Base-by-base conservation (phyloP, 2,888 invertebrate genomes). In the Chouioia cunea region DNA sequence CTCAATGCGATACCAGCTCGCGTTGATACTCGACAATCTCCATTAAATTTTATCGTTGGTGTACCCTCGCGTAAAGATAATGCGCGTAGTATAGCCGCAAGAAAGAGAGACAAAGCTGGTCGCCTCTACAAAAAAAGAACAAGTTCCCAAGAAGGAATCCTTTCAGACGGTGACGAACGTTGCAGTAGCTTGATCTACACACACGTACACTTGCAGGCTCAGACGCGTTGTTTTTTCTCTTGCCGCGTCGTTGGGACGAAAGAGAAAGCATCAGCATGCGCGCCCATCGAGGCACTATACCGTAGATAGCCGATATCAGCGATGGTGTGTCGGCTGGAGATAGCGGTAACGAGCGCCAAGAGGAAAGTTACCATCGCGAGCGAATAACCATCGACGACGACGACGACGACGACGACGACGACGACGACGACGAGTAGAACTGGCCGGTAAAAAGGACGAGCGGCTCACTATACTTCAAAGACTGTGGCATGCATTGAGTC, bases 331-430 rank as follows among this genome's bases (percentile, higher is more conserved):
- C 74, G 76, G 75, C 71, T 75, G 77, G 71, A 22, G 76, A 80
- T 78, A 78, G 76, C 74, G 76, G 76, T 78, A 80, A 78, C 77
- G 78, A 79, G 77, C 76, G 76, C 76, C 77, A 76, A 74, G 77
- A 80, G 80, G 79, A 81, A 80, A 81, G 77, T 81, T 81, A 78
- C 78, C 78, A 80, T 76, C 79, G 36, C 36, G 77, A 76, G 78
- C 77, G 78, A 80, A 81, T 79, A 79, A 79, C 79, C 79, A 75
- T 10, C 75, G 75, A 76, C 75, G 75, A 74, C 76, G 73, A 73
- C 70, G 62, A 64, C 10, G 68, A 60, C 54, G 54, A 52, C 15
- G n/a, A 48, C 54, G n/a, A n/a, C n/a, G n/a, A n/a, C 15, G 16
- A 15, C 54, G n/a, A 18, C 36, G 16, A 12, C 44, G 36, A 23